These are phyloP conservation scores for Julus scanicus DNA, from an alignment of 2,888 invertebrate species.

Conservation along the genomic window DNA sequence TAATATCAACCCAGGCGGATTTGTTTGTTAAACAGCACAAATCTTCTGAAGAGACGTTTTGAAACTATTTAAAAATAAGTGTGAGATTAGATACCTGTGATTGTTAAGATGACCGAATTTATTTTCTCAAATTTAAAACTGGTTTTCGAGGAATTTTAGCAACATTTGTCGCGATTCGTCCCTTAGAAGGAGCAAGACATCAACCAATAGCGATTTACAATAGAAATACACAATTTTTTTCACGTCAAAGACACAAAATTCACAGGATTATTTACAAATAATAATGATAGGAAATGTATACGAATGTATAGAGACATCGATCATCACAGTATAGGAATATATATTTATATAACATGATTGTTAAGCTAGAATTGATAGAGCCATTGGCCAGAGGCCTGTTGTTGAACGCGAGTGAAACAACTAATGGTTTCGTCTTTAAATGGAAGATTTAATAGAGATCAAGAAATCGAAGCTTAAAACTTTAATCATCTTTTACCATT, in stretches of 20 bases:
- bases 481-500: neutral
- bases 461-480: slow-evolving; percentile 25
- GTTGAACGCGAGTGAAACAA: neutral
- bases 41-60: too few relatives aligned
- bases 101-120: slow-evolving; percentile 26
- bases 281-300: slow-evolving; percentile 26
- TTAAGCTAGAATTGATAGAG: neutral
- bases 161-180: neutral
- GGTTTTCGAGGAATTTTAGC: neutral
- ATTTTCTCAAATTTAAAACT: slow-evolving; percentile 27
- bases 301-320: slow-evolving; percentile 18
- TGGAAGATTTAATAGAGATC: slow-evolving; percentile 33
- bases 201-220: slow-evolving; percentile 33
- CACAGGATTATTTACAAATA: slow-evolving; percentile 27
- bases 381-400: neutral
- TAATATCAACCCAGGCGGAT: too few relatives aligned
- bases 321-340: slow-evolving; percentile 16
- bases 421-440: neutral
- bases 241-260: slow-evolving; percentile 19
- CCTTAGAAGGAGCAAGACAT: neutral
- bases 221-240: slow-evolving; percentile 26
- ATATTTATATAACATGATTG: slow-evolving; percentile 10
- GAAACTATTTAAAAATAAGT: neutral
- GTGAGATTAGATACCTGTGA: neutral
- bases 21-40: too few relatives aligned